phyloP scores from a whole-genome alignment of 2,797 vertebrate species.

The Halcyon leucocephala region DNA sequence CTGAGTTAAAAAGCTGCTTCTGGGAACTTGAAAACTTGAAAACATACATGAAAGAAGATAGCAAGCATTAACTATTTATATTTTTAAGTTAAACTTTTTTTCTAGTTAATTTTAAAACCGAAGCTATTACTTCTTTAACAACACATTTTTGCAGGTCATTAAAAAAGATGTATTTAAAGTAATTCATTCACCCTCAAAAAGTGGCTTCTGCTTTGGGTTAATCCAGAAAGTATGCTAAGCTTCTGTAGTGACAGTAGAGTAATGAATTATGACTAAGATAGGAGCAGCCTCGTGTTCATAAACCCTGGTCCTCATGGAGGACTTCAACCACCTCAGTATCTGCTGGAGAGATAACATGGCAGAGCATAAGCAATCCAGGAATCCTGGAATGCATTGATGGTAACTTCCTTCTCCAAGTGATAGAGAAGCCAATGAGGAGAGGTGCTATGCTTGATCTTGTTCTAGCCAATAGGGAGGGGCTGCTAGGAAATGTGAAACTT shows the following conservation, averaged over 20 bases:
- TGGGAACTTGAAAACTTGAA: background rate
- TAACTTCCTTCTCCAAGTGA: background rate
- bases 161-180: background rate
- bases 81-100: background rate
- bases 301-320: background rate
- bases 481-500: background rate
- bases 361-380: too few relatives aligned
- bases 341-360: too few relatives aligned
- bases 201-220: background rate
- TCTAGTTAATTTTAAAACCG: background rate
- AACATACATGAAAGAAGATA: background rate
- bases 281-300: background rate
- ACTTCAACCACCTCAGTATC: background rate
- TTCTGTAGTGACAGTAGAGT: background rate
- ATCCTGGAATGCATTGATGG: background rate
- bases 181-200: background rate
- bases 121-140: background rate
- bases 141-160: background rate
- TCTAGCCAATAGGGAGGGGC: background rate
- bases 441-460: too few relatives aligned
- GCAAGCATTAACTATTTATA: background rate
- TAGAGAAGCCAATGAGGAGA: background rate
- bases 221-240: background rate
- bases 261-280: background rate
- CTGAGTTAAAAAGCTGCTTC: background rate